These are phyloP conservation scores for Cyclophora punctaria DNA, from an alignment of 2,888 invertebrate species.

Conservation along the genomic window DNA sequence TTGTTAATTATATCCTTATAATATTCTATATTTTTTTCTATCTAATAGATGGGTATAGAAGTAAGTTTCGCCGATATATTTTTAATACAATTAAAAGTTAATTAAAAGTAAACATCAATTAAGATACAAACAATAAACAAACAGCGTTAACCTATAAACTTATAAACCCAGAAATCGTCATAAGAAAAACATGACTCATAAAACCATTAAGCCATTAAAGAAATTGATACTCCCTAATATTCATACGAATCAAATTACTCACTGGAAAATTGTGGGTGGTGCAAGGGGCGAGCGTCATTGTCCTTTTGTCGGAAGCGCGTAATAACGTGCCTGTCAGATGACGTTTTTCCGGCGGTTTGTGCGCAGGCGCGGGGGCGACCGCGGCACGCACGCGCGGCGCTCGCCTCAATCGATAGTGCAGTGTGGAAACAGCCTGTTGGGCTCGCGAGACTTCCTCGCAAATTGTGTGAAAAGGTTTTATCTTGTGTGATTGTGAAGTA, in stretches of 20 bases:
- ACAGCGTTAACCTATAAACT: background rate
- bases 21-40: background rate
- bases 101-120: background rate
- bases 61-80: too few relatives aligned
- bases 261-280: conserved; percentile 10
- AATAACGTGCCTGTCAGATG: conserved; percentile 49
- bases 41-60: background rate
- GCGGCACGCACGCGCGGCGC: conserved; percentile 15
- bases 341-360: conserved; percentile 45
- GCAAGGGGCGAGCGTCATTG: conserved; percentile 16
- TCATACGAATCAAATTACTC: conserved; percentile 16
- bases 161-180: conserved; percentile 5
- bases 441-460: conserved; percentile 43
- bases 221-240: conserved; percentile 7
- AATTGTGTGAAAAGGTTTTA: conserved; percentile 33
- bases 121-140: background rate
- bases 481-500: conserved; percentile 33
- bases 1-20: too few relatives aligned
- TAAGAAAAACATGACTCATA: conserved; percentile 1
- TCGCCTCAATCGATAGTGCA: conserved; percentile 64
- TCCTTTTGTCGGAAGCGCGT: conserved; percentile 24
- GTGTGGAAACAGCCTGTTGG: conserved; percentile 65
- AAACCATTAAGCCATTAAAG: conserved; percentile 1
- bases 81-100: too few relatives aligned
- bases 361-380: conserved; percentile 10